Evolutionary conservation across 2,888 invertebrate genomes (phyloP), one percentile per base, ranked within the genome.

Genomic region (Pyrochroa serraticornis): DNA sequence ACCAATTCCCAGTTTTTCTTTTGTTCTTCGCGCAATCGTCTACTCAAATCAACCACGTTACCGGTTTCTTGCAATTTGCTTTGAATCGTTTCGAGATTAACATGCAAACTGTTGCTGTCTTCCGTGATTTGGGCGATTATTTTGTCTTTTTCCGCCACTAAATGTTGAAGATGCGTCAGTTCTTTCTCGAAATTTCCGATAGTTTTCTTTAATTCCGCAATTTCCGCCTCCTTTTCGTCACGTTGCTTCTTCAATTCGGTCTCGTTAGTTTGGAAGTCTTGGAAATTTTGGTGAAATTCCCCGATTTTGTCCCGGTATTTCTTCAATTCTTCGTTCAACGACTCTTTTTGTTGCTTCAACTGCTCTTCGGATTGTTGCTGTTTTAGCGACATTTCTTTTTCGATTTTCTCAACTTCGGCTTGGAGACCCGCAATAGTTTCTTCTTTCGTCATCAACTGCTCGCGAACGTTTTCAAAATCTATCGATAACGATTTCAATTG

Each of bases 81-180:
- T 57, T 82, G 81, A 7, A 83, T 81, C 1, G 79, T 82, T 63
- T 81, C 79, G 36, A 83, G 68, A 65, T 82, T 83, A 3, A 81
- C 80, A 22, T 86, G 86, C 8, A 83, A 76, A 54, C 77, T 81
- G 63, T 84, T 84, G 48, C 81, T 83, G 51, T 84, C 82, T 13
- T 79, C 79, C 8, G 83, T 84, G 70, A 88, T 87, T 9, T 87
- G 85, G 51, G 83, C 82, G 1, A 83, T 82, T 0, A 83, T 77
- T 58, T 80, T 81, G 35, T 88, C 86, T 66, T 85, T 85, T 42
- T 85, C 84, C 56, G 80, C 82, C 0, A 89, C 67, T 32, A 83
- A 81, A 8, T 83, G 82, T 67, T 85, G 83, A 34, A 87, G 75
- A 55, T 80, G 80, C 12, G 80, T 78, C 1, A 87, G 77, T 72